Base-by-base conservation (phyloP, 53 echinoderm and acorn worm species). In the Henricia sp. region DNA sequence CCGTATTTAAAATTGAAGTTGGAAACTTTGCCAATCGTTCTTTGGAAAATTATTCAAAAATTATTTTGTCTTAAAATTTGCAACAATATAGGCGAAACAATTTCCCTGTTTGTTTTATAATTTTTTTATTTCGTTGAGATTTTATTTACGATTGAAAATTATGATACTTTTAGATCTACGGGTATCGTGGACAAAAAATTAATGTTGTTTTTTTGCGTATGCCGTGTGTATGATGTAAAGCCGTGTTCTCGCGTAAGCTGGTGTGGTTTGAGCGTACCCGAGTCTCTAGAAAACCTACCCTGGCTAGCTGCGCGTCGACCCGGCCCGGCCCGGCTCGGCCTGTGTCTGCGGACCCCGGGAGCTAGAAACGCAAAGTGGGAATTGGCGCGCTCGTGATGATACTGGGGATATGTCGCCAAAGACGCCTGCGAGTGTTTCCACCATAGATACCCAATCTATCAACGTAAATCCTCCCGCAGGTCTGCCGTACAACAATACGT, bases 381-480 rank as follows among this genome's bases (percentile, higher is more conserved):
- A 80, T 80, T 80, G 80, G 62, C 40, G 6, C 37, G 37, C 35
- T 80, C 34, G 34, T 34, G 48, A 29, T 35, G 80, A 46, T 46
- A 43, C 80, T 50, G 21, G 21, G 60, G 42, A 28, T 57, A 64
- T 46, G 58, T 77, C 24, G 63, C 62, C 46, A 17, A 32, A 48
- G 48, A 80, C 38, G 65, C 64, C 80, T 80, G 80, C 80, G 64
- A 80, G 80, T 80, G 80, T 72, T 72, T 52, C 19, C 27, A 43
- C 52, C 10, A 72, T 72, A 52, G 72, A 80, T 80, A 62, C 65
- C 50, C 80, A 27, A 80, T 80, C 80, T 46, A 80, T 80, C 80
- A 80, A 62, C 64, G 62, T 80, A 80, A 80, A 80, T 46, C 80
- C 80, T 80, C 80, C 80, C 80, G 62, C 43, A 80, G 80, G 80